These are phyloP conservation scores for Sarcophaga subvicina DNA, from an alignment of 2,888 invertebrate genomes.

Conservation along the genomic window DNA sequence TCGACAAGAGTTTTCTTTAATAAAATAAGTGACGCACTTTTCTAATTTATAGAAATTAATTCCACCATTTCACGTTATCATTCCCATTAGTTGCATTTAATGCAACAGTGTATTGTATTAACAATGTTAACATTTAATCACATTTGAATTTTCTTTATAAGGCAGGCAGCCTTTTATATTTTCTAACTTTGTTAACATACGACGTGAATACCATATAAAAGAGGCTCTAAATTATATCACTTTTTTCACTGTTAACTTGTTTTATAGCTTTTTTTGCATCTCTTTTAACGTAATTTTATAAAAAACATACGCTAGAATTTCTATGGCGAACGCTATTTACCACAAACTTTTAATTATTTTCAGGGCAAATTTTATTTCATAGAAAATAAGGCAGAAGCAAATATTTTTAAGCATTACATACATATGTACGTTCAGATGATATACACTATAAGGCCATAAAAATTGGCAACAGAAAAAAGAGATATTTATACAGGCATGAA, in stretches of 20 bases:
- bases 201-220: slow-evolving; percentile 10
- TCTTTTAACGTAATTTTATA: not conserved
- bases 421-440: not conserved
- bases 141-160: slow-evolving; percentile 26
- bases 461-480: not conserved
- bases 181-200: slow-evolving; percentile 32
- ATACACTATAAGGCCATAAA: not conserved
- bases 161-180: not conserved
- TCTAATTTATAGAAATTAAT: too few species aligned
- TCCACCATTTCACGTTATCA: not conserved
- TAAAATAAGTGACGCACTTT: too few species aligned
- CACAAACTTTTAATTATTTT: slow-evolving; percentile 67
- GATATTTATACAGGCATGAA: slow-evolving; percentile 30
- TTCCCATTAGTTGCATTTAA: not conserved
- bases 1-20: too few species aligned
- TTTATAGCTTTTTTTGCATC: not conserved
- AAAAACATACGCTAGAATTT: slow-evolving; percentile 6
- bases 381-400: slow-evolving; percentile 3
- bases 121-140: slow-evolving; percentile 49
- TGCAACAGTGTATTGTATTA: not conserved
- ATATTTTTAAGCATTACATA: slow-evolving; percentile 16
- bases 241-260: not conserved
- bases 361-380: slow-evolving; percentile 45
- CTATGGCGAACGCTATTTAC: slow-evolving; percentile 53
- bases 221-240: not conserved